Evolutionary conservation across 2,888 invertebrate species (phyloP).

Genomic region (Nomada goodeniana): DNA sequence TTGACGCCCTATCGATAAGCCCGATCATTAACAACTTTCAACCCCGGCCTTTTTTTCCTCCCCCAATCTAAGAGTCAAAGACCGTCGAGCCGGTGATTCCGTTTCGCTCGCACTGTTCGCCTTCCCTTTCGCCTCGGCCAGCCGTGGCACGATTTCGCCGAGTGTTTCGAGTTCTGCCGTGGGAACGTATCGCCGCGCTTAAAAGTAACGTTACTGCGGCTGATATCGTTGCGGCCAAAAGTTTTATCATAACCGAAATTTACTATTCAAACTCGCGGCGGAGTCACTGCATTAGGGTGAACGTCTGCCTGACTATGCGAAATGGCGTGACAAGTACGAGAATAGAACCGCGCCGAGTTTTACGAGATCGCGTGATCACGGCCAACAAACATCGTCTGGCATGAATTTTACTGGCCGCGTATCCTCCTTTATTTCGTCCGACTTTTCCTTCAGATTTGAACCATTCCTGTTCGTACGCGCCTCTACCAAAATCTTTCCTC

Average conservation of each 20-base stretch:
- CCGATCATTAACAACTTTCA: slow-evolving; percentile 69
- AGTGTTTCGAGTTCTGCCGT: slow-evolving; percentile 38
- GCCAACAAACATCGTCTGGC: slow-evolving; percentile 76
- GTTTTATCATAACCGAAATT: slow-evolving; percentile 70
- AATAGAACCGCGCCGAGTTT: slow-evolving; percentile 80
- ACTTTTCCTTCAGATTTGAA: slow-evolving; percentile 63
- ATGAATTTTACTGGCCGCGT: slow-evolving; percentile 75
- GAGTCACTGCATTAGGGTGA: slow-evolving; percentile 76
- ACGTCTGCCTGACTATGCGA: slow-evolving; percentile 80
- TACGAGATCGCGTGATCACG: slow-evolving; percentile 80
- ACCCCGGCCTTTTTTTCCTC: slow-evolving; percentile 34
- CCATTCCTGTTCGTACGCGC: neutral
- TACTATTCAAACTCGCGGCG: slow-evolving; percentile 68
- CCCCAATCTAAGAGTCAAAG: neutral
- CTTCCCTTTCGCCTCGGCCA: neutral
- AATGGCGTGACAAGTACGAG: slow-evolving; percentile 81
- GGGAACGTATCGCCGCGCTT: slow-evolving; percentile 52
- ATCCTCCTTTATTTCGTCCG: slow-evolving; percentile 63
- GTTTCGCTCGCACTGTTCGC: neutral
- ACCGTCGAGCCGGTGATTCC: neutral
- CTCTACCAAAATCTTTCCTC: neutral
- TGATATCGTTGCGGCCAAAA: slow-evolving; percentile 57
- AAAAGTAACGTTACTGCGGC: slow-evolving; percentile 62
- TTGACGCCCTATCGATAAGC: slow-evolving; percentile 68
- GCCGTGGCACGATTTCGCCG: slow-evolving; percentile 21